phyloP scores from a whole-genome alignment of 1,140 invertebrate species.

The Papilio machaon region DNA sequence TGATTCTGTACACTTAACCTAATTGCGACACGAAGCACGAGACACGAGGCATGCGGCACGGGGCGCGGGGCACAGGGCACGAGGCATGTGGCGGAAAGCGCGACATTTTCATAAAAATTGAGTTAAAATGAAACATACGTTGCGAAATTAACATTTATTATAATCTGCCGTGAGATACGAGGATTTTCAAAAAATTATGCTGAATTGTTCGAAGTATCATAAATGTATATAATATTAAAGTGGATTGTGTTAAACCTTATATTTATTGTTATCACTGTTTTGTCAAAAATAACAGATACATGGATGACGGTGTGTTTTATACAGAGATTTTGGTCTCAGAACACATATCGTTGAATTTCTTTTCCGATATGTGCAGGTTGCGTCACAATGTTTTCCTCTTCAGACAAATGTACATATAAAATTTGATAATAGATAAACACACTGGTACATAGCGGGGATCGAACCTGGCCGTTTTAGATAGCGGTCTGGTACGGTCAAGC shows the following conservation, averaged over 20 bases:
- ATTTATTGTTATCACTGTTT: background rate
- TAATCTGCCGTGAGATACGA: background rate
- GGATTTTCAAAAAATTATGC: background rate
- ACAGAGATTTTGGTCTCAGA: no score
- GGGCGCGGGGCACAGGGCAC: background rate
- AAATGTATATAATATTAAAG: background rate
- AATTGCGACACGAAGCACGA: background rate
- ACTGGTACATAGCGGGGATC: no score
- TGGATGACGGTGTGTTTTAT: no score
- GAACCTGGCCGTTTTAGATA: no score
- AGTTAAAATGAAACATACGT: conserved; percentile 1
- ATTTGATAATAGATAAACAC: no score
- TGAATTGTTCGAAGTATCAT: background rate
- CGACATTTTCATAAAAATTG: conserved; percentile 27
- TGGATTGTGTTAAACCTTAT: background rate
- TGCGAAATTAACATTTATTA: conserved; percentile 17
- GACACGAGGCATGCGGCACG: background rate
- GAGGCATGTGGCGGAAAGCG: background rate
- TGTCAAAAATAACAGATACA: no score
- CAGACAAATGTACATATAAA: no score
- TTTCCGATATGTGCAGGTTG: no score
- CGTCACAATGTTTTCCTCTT: no score
- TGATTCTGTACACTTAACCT: conserved; percentile 22
- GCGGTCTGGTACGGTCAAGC: no score
- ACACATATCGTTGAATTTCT: no score